A percentile compares a stretch with the other conserved stretches of the same genome.
Evolutionary conservation across 2,888 invertebrate species (phyloP).

Genomic region (Harpalus rufipes): DNA sequence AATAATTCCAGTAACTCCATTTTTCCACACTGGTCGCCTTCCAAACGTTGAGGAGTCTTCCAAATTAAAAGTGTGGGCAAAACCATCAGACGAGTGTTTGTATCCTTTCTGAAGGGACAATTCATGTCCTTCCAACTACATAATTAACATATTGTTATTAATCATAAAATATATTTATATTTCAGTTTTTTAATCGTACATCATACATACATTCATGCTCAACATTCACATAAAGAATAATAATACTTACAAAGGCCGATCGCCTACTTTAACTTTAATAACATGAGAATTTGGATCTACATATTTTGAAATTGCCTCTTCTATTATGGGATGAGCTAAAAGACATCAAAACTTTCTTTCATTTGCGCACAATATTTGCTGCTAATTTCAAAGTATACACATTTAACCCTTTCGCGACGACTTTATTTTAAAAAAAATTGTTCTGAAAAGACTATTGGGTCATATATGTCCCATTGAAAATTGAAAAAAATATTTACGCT

Average conservation of each 20-base stretch:
- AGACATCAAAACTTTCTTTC: conserved; percentile 18
- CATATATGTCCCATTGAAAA: too few species aligned
- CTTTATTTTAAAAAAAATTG: too few species aligned
- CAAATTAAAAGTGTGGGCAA: conserved; percentile 90
- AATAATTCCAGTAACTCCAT: conserved; percentile 88
- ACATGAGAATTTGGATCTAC: conserved; percentile 83
- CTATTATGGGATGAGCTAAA: conserved; percentile 88
- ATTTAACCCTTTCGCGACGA: too few species aligned
- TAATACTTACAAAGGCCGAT: conserved; percentile 83
- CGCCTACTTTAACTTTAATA: conserved; percentile 89
- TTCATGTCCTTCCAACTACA: conserved; percentile 91
- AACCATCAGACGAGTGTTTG: conserved; percentile 84
- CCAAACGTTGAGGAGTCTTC: conserved; percentile 88
- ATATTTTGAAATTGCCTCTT: conserved; percentile 81
- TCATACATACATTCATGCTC: too few species aligned
- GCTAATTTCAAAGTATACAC: conserved; percentile 72
- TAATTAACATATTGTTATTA: conserved; percentile 52
- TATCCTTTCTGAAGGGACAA: conserved; percentile 90
- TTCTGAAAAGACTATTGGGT: too few species aligned
- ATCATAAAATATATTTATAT: conserved; percentile 37
- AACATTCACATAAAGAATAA: conserved; percentile 56
- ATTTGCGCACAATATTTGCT: conserved; percentile 70
- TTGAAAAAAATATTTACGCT: too few species aligned
- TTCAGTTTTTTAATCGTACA: too few species aligned
- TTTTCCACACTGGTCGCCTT: conserved; percentile 88